Evolutionary conservation across 2,113 vertebrate genomes (phyloP).

Genomic region (Colinus virginianus): DNA sequence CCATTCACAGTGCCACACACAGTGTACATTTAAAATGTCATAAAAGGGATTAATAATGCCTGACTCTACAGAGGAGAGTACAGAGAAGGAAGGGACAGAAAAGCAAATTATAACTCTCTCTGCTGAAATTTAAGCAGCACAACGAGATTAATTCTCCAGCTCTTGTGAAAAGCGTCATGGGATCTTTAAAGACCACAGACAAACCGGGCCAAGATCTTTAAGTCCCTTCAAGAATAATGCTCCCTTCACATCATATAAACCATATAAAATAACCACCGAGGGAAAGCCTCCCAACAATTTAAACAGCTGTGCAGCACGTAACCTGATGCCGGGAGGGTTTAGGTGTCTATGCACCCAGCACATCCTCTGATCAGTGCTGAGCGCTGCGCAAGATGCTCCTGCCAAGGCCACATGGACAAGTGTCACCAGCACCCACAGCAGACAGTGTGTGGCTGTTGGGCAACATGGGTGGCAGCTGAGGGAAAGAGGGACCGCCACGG

Average conservation of each 20-base stretch:
- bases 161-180: constrained; percentile 18
- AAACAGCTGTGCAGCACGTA: constrained; percentile 27
- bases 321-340: background rate
- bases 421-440: fast-evolving
- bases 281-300: constrained; percentile 31
- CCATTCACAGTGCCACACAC: constrained; percentile 39
- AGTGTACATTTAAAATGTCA: constrained; percentile 1
- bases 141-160: constrained; percentile 47
- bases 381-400: fast-evolving
- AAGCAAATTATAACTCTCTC: constrained; percentile 23
- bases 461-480: fast-evolving
- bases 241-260: constrained; percentile 46
- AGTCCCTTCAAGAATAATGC: constrained; percentile 34
- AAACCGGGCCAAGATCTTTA: constrained; percentile 11
- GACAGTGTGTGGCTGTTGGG: fast-evolving
- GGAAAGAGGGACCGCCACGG: background rate
- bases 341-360: background rate
- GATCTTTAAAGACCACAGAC: constrained; percentile 64
- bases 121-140: constrained; percentile 41
- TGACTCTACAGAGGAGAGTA: constrained; percentile 38
- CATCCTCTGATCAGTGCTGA: background rate
- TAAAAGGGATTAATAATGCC: constrained; percentile 42
- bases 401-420: fast-evolving
- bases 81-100: background rate
- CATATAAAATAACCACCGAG: background rate